Base-by-base conservation (phyloP, 2,888 invertebrate species). In the Mechanitis mazaeus region DNA sequence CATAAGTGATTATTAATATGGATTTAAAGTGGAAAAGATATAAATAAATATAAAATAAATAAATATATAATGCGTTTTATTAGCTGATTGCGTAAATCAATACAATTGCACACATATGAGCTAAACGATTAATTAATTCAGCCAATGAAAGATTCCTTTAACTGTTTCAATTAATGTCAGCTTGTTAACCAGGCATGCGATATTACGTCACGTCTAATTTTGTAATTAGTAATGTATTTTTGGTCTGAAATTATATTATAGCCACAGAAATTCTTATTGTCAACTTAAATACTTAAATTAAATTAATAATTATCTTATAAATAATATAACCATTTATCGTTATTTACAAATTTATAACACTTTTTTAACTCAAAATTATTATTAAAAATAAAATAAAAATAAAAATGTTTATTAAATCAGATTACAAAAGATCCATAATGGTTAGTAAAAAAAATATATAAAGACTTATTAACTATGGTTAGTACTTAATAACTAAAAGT, bases 111-210 rank as follows among this genome's bases (percentile, higher is more conserved):
- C 54, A 33, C 64, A 66, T 61, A 64, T 47, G 58, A 64, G 60
- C 67, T 65, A 67, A 67, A 63, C 64, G 58, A 67, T 68, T 68
- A 68, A 68, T 68, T 68, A 70, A 70, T 69, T 68, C 68, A 68
- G 67, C 38, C 68, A 68, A 69, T 69, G 56, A 68, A 66, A 67
- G 65, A 66, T 64, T 61, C 59, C 63, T 69, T 58, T 66, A 62
- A 59, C 63, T 67, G 66, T 63, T 63, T 66, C 58, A 69, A 68
- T 66, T 69, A 66, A 67, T 61, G 63, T 63, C 56, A 58, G 57
- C 57, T 6, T 56, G 62, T 59, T 64, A 61, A 45, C 60, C 33
- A 66, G 58, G 59, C 59, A 65, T 60, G 64, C 56, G 46, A 65
- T 58, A 33, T 69, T 63, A 63, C 66, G 63, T 68, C 66, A 68